Conservation (phyloP, 2,113 vertebrate genomes). For the Paracanthobrama guichenoti region DNA sequence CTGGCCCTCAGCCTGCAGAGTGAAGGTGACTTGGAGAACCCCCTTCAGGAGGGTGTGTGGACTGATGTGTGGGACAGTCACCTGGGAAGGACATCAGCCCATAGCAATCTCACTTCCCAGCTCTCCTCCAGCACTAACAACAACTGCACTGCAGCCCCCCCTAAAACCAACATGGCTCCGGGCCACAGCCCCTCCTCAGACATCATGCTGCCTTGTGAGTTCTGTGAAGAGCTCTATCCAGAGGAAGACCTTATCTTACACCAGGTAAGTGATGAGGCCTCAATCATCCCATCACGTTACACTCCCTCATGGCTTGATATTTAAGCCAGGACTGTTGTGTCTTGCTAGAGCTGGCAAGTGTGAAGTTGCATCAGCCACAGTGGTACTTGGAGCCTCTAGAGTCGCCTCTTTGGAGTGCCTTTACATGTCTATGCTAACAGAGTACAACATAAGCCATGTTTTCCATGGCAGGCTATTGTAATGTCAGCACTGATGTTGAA, state of each 20-base stretch:
- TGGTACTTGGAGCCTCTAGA: not conserved
- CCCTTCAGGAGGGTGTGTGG: slow-evolving; percentile 66
- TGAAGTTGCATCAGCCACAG: slow-evolving; percentile 4
- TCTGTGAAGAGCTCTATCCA: slow-evolving; percentile 94
- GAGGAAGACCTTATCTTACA: slow-evolving; percentile 93
- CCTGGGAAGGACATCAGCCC: slow-evolving; percentile 56
- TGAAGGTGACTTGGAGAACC: slow-evolving; percentile 71
- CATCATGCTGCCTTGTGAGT: slow-evolving; percentile 92
- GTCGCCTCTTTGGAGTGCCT: not conserved
- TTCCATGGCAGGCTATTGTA: not conserved
- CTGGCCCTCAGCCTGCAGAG: slow-evolving; percentile 87
- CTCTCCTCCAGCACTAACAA: slow-evolving; percentile 62
- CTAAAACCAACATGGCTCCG: slow-evolving; percentile 49
- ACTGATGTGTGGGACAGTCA: slow-evolving; percentile 73
- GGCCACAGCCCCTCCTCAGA: slow-evolving; percentile 65
- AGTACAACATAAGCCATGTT: slow-evolving; percentile 1
- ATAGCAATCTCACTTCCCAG: slow-evolving; percentile 54
- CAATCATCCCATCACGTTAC: not conserved
- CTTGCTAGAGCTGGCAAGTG: slow-evolving; percentile 7
- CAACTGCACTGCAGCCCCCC: slow-evolving; percentile 58
- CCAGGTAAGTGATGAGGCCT: slow-evolving; percentile 78
- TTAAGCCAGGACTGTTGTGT: not conserved
- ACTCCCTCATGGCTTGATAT: not conserved
- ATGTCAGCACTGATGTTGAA: slow-evolving; percentile 14
- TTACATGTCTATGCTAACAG: not conserved